Evolutionary conservation across 2,797 vertebrate species (phyloP), one percentile per base, ranked within the genome.

Genomic region (Anguilla marmorata): DNA sequence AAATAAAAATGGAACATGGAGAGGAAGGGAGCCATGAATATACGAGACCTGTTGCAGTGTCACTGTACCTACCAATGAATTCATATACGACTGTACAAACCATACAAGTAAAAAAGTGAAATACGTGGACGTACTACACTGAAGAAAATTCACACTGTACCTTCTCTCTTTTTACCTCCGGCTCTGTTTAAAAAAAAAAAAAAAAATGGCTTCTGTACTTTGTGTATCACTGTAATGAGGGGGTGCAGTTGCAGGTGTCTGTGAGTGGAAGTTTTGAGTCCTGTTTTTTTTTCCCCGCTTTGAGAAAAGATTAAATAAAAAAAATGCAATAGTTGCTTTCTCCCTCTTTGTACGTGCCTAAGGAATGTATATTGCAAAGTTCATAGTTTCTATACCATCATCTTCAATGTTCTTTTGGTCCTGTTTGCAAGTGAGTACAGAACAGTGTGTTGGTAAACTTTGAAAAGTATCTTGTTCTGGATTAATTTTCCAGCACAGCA

Each of bases 291-390:
- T 85, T 93, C 94, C 94, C 95, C 89, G 89, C 91, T 95, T 96
- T 96, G 94, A 95, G 94, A 91, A 84, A 58, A 74, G 88, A 88
- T 90, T 94, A 89, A 92, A 94, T 94, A 79, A 95, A 95, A 94
- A 94, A 94, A 95, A 93, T 85, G 85, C 91, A 91, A 93, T 94
- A 95, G 93, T 95, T 95, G 93, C 93, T 95, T 94, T 92, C 91
- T 80, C 87, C 92, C 87, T 92, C 86, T 92, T 69, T 85, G 48
- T 9, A 82, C 21, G 48, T 58, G 66, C 21, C 86, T 91, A 86
- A 1, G 80, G 76, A 33, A 54, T 52, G 54, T 45, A 48, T 24
- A 41, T 48, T 50, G 37, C 9, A 24, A 6, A 0, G 14, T 50
- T 21, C 37, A 66, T 3, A 33, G 30, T 21, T 37, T 14, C 56